These are phyloP conservation scores for Prionailurus viverrinus DNA, from an alignment of 2,113 vertebrate species.

Conservation along the genomic window DNA sequence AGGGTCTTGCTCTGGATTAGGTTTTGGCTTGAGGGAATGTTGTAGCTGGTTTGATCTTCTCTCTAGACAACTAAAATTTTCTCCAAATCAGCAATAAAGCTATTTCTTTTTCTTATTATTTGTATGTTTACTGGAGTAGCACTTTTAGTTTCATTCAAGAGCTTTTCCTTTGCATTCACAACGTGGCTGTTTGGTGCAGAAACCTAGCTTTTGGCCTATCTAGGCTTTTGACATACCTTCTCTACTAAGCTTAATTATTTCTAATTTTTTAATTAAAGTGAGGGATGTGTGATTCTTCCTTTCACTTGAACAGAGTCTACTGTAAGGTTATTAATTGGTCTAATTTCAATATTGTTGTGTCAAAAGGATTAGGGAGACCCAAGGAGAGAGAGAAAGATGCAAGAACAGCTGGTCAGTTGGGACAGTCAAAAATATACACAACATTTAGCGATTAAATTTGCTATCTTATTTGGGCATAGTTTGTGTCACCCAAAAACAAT, in stretches of 20 bases:
- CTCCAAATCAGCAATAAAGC: not conserved
- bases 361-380: not conserved
- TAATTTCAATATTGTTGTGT: not conserved
- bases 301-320: not conserved
- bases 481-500: not conserved
- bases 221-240: not conserved
- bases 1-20: not conserved
- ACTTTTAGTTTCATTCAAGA: not conserved
- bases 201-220: not conserved
- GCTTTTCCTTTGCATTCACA: not conserved
- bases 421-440: not conserved
- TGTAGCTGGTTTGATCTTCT: not conserved
- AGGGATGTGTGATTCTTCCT: not conserved
- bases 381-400: not conserved
- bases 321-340: not conserved
- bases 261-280: not conserved
- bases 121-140: not conserved
- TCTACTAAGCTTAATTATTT: not conserved
- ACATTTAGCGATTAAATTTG: not conserved
- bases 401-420: not conserved
- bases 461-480: not conserved
- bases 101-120: not conserved
- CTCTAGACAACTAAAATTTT: not conserved
- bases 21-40: not conserved
- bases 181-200: not conserved